These are phyloP conservation scores for Zaprionus camerounensis DNA, from an alignment of 1,140 invertebrate genomes.

Conservation along the genomic window DNA sequence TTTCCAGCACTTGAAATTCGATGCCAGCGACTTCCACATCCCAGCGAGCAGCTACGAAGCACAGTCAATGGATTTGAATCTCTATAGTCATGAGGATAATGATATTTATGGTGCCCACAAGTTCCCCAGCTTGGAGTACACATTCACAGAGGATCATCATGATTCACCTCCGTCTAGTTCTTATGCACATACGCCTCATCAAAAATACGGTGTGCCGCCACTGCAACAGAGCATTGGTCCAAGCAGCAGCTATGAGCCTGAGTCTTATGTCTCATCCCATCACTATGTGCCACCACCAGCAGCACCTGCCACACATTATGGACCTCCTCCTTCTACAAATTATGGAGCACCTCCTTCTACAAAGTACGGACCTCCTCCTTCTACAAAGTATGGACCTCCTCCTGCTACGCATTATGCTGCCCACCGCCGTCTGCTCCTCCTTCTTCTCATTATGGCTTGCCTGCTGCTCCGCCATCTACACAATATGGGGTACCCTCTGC, in stretches of 20 bases:
- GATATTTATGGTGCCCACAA: constrained; percentile 66
- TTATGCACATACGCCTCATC: constrained; percentile 58
- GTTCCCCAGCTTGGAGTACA: constrained; percentile 61
- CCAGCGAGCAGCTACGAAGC: constrained; percentile 72
- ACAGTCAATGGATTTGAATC: constrained; percentile 77
- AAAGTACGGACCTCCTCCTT: not conserved
- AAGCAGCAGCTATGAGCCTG: constrained; percentile 46
- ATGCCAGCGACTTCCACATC: constrained; percentile 65
- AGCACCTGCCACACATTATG: constrained; percentile 25
- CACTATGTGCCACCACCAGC: constrained; percentile 55
- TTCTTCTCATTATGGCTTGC: not conserved
- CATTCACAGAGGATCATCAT: constrained; percentile 13
- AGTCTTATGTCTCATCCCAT: constrained; percentile 40
- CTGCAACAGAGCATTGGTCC: constrained; percentile 24
- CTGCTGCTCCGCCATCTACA: constrained; percentile 28
- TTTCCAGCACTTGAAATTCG: constrained; percentile 74
- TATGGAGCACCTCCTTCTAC: constrained; percentile 22
- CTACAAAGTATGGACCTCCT: constrained; percentile 6
- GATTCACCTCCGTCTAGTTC: constrained; percentile 18
- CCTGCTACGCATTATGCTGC: not conserved
- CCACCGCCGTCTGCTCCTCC: not conserved
- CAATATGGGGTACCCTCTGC: constrained; percentile 47
- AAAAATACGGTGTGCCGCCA: constrained; percentile 67
- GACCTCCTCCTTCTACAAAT: constrained; percentile 25
- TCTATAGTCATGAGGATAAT: constrained; percentile 64